phyloP scores from a whole-genome alignment of 2,888 invertebrate genomes.

The Dione juno region DNA sequence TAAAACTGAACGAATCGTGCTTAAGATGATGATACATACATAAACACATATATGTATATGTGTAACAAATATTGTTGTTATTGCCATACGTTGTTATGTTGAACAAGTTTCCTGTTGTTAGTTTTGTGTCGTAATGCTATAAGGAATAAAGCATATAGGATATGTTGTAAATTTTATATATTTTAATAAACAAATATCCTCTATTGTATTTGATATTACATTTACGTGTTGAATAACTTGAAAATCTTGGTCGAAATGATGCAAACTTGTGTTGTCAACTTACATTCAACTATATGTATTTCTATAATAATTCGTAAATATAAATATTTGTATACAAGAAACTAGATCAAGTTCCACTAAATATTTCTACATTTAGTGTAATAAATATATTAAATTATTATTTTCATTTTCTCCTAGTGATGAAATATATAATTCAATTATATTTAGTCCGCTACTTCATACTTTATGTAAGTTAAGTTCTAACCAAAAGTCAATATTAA shows the following conservation, averaged over 20 bases:
- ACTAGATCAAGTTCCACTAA: too few relatives aligned
- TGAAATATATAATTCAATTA: too few relatives aligned
- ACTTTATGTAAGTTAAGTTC: too few relatives aligned
- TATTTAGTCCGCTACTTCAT: too few relatives aligned
- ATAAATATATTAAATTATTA: too few relatives aligned
- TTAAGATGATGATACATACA: not conserved
- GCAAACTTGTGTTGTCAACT: not conserved
- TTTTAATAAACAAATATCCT: not conserved
- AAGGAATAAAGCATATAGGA: too few relatives aligned
- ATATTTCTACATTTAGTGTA: too few relatives aligned
- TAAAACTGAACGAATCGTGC: too few relatives aligned
- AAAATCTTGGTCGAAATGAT: slow-evolving; percentile 1
- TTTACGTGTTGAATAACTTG: not conserved
- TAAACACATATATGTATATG: not conserved
- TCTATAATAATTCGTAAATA: not conserved
- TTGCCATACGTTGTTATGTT: not conserved
- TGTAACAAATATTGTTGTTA: not conserved
- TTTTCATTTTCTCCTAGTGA: too few relatives aligned
- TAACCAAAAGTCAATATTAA: too few relatives aligned
- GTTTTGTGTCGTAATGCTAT: not conserved
- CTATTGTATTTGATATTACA: not conserved
- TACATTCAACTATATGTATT: not conserved
- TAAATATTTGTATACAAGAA: too few relatives aligned
- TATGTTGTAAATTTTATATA: not conserved
- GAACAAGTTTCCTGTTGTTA: not conserved